Conservation (phyloP, 2,113 vertebrate genomes). For the Campylorhamphus procurvoides region DNA sequence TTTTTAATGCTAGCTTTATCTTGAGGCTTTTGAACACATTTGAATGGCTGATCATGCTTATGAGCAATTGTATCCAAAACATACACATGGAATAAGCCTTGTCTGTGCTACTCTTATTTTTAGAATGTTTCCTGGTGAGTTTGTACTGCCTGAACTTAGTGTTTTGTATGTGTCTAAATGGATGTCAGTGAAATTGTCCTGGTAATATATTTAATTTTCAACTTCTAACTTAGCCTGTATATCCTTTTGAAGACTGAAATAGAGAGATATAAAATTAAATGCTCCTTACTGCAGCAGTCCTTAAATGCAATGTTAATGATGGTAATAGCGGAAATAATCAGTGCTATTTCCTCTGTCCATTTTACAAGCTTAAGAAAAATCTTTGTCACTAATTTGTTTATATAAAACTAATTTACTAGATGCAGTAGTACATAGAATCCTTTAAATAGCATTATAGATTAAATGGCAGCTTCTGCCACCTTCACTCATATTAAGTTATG, state of each 20-base stretch:
- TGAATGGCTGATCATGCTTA: background rate
- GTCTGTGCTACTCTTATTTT: background rate
- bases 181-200: background rate
- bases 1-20: slow-evolving; percentile 28
- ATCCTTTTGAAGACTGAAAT: background rate
- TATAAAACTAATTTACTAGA: slow-evolving; percentile 17
- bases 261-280: background rate
- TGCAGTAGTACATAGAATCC: background rate
- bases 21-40: background rate
- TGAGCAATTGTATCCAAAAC: background rate
- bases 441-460: slow-evolving; percentile 8
- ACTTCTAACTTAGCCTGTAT: background rate
- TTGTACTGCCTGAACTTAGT: background rate
- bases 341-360: background rate
- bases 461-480: background rate
- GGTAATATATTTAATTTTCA: background rate
- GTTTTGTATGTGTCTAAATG: background rate
- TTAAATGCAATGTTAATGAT: background rate
- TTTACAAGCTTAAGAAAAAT: slow-evolving; percentile 17
- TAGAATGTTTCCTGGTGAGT: background rate
- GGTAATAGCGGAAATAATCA: slow-evolving; percentile 12
- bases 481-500: background rate
- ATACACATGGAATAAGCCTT: background rate
- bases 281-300: background rate
- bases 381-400: slow-evolving; percentile 31